phyloP scores from a whole-genome alignment of 1,140 invertebrate species.

The Brachionus rotundiformis region DNA sequence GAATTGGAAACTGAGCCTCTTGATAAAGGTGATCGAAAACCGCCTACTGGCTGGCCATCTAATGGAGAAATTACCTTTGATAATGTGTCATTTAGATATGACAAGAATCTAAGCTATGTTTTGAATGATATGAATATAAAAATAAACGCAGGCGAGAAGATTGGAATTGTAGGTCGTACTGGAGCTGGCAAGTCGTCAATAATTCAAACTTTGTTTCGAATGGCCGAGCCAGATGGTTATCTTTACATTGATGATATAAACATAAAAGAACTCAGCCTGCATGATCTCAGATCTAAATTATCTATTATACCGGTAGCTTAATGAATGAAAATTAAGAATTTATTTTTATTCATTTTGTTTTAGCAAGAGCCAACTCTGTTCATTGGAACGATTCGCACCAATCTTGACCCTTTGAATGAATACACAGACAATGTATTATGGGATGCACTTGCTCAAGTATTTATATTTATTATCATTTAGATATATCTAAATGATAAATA shows the following conservation, averaged over 20 bases:
- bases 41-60: conserved; percentile 68
- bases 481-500: too few relatives aligned
- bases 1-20: conserved; percentile 67
- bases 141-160: conserved; percentile 72
- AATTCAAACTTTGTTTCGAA: conserved; percentile 52
- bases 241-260: conserved; percentile 53
- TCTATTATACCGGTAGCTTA: conserved; percentile 49
- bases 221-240: conserved; percentile 21
- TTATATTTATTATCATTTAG: too few relatives aligned
- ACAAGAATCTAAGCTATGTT: conserved; percentile 69
- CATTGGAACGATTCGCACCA: conserved; percentile 55
- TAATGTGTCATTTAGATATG: conserved; percentile 72
- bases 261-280: conserved; percentile 48
- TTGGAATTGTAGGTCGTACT: conserved; percentile 53
- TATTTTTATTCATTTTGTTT: not conserved
- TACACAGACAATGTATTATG: conserved; percentile 53
- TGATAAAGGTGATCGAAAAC: conserved; percentile 67
- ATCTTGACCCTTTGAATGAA: conserved; percentile 55
- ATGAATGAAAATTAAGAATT: not conserved
- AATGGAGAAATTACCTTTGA: conserved; percentile 71
- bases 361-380: conserved; percentile 56
- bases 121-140: conserved; percentile 74
- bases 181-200: conserved; percentile 52
- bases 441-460: conserved; percentile 52
- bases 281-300: conserved; percentile 52